Evolutionary conservation across 1,140 invertebrate genomes (phyloP).

Genomic region (Chrysomallon squamiferum): DNA sequence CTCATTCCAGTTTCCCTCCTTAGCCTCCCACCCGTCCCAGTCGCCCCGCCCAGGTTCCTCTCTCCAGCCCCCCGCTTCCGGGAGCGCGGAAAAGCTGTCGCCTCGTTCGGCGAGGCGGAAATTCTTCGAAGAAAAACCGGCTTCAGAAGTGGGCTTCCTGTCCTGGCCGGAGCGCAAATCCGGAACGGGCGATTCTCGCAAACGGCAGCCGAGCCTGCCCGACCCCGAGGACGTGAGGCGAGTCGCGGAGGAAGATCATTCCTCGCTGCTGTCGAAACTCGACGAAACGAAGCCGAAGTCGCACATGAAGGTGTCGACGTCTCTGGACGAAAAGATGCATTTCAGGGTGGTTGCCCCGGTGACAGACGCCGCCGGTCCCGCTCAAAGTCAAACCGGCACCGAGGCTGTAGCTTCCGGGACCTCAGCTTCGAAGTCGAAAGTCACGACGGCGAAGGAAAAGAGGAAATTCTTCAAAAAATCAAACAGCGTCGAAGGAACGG

Average conservation of each 20-base stretch:
- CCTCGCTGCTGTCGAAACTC: slow-evolving; percentile 12
- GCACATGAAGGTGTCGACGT: slow-evolving; percentile 19
- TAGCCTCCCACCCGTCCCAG: neutral
- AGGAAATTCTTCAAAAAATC: slow-evolving; percentile 33
- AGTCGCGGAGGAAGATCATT: slow-evolving; percentile 25
- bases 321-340: slow-evolving; percentile 29
- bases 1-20: neutral
- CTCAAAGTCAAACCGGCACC: too few relatives aligned
- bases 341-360: neutral
- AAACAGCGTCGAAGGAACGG: slow-evolving; percentile 27
- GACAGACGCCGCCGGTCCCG: neutral
- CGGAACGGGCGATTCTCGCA: neutral
- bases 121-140: slow-evolving; percentile 36
- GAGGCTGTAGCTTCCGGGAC: neutral
- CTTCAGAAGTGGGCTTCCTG: slow-evolving; percentile 11
- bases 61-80: slow-evolving; percentile 1
- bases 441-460: slow-evolving; percentile 29
- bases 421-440: neutral
- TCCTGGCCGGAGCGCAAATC: slow-evolving; percentile 36
- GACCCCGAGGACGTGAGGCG: slow-evolving; percentile 18
- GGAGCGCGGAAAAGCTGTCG: slow-evolving; percentile 29
- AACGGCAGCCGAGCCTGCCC: slow-evolving; percentile 3
- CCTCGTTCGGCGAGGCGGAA: slow-evolving; percentile 34
- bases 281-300: neutral
- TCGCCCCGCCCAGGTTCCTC: neutral